A percentile compares a stretch with the other conserved stretches of the same genome.
Evolutionary conservation across 2,797 vertebrate genomes (phyloP).

Genomic region (Scolopax bukidnonensis): DNA sequence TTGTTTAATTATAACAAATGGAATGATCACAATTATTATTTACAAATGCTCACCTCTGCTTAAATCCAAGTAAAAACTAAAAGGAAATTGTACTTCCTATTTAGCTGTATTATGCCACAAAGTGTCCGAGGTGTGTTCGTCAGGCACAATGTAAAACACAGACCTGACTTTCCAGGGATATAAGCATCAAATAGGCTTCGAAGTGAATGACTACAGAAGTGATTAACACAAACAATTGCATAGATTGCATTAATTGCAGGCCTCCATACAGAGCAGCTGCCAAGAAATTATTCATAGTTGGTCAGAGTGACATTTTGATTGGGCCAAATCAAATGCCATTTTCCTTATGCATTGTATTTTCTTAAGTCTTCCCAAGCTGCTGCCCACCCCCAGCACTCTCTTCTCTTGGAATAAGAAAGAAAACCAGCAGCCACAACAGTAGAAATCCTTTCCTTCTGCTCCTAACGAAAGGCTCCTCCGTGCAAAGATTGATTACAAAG

Average conservation of each 20-base stretch:
- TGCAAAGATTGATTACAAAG: background rate
- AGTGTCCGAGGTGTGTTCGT: background rate
- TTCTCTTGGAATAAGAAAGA: background rate
- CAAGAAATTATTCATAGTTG: constrained; percentile 63
- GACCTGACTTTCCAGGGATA: constrained; percentile 12
- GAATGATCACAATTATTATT: constrained; percentile 75
- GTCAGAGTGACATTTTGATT: constrained; percentile 68
- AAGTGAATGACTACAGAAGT: constrained; percentile 11
- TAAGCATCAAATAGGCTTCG: background rate
- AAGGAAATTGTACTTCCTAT: background rate
- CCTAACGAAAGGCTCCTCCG: background rate
- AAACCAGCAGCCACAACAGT: background rate
- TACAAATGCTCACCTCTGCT: constrained; percentile 63
- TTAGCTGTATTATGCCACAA: background rate
- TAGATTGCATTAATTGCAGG: constrained; percentile 56
- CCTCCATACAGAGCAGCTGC: constrained; percentile 25
- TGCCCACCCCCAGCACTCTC: background rate
- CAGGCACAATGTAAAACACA: background rate
- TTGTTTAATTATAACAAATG: constrained; percentile 78
- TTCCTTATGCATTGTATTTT: constrained; percentile 38
- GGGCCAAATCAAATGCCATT: constrained; percentile 62
- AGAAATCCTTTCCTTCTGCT: background rate
- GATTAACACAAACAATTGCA: constrained; percentile 56
- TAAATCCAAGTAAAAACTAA: constrained; percentile 52
- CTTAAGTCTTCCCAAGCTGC: background rate